Percentiles rank a stretch among this genome's conserved stretches.
Evolutionary conservation across 2,797 vertebrate species (phyloP).

Genomic region (Chanos chanos): DNA sequence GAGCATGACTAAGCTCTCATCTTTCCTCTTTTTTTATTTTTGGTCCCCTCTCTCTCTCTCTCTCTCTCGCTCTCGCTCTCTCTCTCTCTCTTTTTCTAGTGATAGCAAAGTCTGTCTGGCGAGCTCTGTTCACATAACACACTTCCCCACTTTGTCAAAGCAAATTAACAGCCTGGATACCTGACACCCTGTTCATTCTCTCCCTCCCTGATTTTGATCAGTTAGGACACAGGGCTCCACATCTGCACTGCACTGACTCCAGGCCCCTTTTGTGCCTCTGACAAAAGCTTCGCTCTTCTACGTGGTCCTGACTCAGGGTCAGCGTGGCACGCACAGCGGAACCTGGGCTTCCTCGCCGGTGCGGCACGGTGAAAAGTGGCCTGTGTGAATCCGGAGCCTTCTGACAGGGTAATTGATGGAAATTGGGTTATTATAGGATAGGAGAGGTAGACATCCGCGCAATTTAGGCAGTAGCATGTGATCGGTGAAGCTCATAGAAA

Average conservation of each 20-base stretch:
- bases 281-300: conserved; percentile 17
- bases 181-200: conserved; percentile 1
- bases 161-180: conserved; percentile 30
- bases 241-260: conserved; percentile 3
- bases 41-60: neutral
- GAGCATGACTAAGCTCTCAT: conserved; percentile 30
- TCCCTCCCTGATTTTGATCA: too few relatives aligned
- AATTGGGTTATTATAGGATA: conserved; percentile 31
- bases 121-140: conserved; percentile 11
- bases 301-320: too few relatives aligned
- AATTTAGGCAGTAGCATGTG: conserved; percentile 1
- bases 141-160: conserved; percentile 25
- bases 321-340: too few relatives aligned
- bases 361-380: too few relatives aligned
- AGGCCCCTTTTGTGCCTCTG: conserved; percentile 25
- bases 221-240: too few relatives aligned
- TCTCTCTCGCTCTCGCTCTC: conserved; percentile 24
- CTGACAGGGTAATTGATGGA: conserved; percentile 27
- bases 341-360: too few relatives aligned
- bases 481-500: conserved; percentile 16
- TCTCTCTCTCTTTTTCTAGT: conserved; percentile 23
- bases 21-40: conserved; percentile 6
- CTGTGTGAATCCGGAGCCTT: conserved; percentile 23
- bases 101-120: conserved; percentile 20
- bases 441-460: conserved; percentile 11